These are phyloP conservation scores for Eristalis tenax DNA, from an alignment of 2,888 invertebrate genomes.

Conservation along the genomic window DNA sequence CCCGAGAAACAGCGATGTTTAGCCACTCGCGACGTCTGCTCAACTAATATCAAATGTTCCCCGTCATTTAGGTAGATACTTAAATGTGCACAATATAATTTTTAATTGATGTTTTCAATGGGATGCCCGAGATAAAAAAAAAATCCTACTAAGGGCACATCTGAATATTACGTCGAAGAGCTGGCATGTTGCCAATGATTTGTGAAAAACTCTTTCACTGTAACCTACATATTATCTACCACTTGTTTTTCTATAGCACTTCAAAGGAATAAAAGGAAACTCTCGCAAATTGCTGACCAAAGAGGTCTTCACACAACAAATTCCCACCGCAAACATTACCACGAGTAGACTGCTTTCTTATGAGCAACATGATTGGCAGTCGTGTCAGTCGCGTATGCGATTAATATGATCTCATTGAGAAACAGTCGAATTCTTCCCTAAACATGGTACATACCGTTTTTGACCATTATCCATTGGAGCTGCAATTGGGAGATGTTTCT, in stretches of 20 bases:
- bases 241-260: neutral
- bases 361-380: neutral
- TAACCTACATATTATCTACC: neutral
- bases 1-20: neutral
- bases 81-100: neutral
- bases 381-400: neutral
- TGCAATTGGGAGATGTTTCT: neutral
- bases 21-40: neutral
- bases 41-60: neutral
- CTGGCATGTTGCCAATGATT: neutral
- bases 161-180: neutral
- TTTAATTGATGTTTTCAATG: neutral
- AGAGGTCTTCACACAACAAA: neutral
- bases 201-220: neutral
- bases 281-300: neutral
- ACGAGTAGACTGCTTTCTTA: neutral
- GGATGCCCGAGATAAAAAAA: neutral
- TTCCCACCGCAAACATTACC: neutral
- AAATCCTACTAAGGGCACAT: neutral
- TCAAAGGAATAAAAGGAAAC: neutral
- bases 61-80: neutral
- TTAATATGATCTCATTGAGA: neutral
- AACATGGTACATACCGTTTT: neutral
- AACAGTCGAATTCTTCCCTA: neutral
- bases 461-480: neutral